Evolutionary conservation across 2,888 invertebrate genomes (phyloP), one percentile per base, ranked within the genome.

Genomic region (Dicycla oo): DNA sequence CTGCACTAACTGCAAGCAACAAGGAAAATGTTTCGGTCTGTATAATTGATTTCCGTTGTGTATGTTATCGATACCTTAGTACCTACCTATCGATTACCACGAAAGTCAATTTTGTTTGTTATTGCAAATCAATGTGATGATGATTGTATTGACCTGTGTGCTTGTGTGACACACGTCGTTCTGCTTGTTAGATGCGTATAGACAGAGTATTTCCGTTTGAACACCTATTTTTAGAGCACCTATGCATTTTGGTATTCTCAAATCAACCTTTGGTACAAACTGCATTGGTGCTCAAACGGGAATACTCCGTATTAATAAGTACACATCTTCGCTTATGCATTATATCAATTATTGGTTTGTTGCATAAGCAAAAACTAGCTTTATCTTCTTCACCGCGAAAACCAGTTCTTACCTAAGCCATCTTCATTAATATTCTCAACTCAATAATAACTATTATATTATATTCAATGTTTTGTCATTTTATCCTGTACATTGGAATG

Each of bases 1-100:
- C 54, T 73, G 23, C 30, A 54, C n/a, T 20, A 40, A 62, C 23
- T 40, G 53, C 20, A 26, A n/a, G 43, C 63, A 78, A 75, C 45
- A 62, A 73, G 81, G 80, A 80, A 81, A 87, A 84, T 71, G 58
- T 73, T 67, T 75, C 60, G 30, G 20, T 62, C 54, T 43, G 10
- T 65, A 63, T 67, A 75, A 79, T 78, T 60, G 71, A 75, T 81
- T 84, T 83, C 81, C 83, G 70, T 60, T 64, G 69, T 61, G 60
- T 70, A 62, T 65, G 45, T 57, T 65, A 60, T 72, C 67, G 79
- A 75, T 81, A 81, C n/a, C n/a, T n/a, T n/a, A n/a, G n/a, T n/a
- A n/a, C n/a, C n/a, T n/a, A n/a, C n/a, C n/a, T n/a, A 67, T 62
- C 51, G 38, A 38, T 51, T n/a, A 62, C 49, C 57, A 54, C 56